A percentile compares a stretch with the other conserved stretches of the same genome.
phyloP scores from a whole-genome alignment of 2,888 invertebrate genomes.

The Melanophora roralis region DNA sequence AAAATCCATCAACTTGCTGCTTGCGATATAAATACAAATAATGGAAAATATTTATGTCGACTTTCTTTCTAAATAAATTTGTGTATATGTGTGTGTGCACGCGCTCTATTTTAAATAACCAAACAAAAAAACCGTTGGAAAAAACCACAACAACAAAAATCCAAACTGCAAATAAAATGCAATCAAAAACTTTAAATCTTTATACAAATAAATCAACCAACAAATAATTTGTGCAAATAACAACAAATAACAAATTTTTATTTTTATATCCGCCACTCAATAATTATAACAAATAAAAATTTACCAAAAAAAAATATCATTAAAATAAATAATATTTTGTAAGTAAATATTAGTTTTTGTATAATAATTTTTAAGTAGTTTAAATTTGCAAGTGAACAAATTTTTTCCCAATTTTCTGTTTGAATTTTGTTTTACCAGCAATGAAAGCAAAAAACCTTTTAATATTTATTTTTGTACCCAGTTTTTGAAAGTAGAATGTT shows the following conservation, averaged over 20 bases:
- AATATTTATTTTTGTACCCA: not conserved
- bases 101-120: constrained; percentile 9
- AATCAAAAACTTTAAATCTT: constrained; percentile 8
- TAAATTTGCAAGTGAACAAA: constrained; percentile 1
- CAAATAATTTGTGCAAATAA: constrained; percentile 27
- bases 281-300: constrained; percentile 10
- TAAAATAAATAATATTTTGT: constrained; percentile 60
- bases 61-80: not conserved
- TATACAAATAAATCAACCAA: constrained; percentile 18
- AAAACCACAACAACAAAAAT: not conserved
- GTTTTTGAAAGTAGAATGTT: not conserved
- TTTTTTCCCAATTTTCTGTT: constrained; percentile 4
- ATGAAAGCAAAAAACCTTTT: not conserved
- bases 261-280: constrained; percentile 21
- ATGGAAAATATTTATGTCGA: not conserved
- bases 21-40: not conserved
- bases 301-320: constrained; percentile 10
- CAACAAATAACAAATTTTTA: not conserved
- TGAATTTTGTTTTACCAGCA: constrained; percentile 26
- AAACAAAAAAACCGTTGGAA: not conserved
- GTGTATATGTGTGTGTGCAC: not conserved
- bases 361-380: constrained; percentile 49
- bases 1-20: not conserved
- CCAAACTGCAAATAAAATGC: constrained; percentile 20
- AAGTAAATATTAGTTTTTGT: constrained; percentile 58